Evolutionary conservation across 2,797 vertebrate species (phyloP), one percentile per base, ranked within the genome.

Genomic region (Tamandua tetradactyla): DNA sequence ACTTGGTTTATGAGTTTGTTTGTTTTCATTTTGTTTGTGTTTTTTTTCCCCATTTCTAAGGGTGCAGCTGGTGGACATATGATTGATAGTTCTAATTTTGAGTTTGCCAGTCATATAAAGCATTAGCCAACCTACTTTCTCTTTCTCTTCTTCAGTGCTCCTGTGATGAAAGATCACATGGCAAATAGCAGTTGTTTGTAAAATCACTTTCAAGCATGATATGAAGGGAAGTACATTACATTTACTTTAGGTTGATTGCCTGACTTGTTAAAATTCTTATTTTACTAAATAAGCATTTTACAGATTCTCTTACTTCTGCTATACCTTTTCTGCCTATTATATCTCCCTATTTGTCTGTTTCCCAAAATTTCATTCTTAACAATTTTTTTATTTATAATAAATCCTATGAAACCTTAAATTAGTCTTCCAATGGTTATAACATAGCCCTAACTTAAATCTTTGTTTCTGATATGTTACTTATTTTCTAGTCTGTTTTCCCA

Each of bases 171-270:
- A 49, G 30, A 59, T 40, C 66, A 52, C 3, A 0, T 66, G 44
- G 7, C 49, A 80, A 83, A 94, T n/a, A 61, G 1, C 20, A 78
- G 42, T 52, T 91, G 69, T 44, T 90, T 81, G 78, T 35, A 68
- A 91, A 94, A 88, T 90, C 4, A 59, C 23, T 35, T 71, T 72
- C 61, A 86, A 93, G 44, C 4, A 32, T 57, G 5, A 35, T 69
- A 18, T 40, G 35, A 89, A 71, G 66, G 4, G 7, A 62, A 91
- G 5, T n/a, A 42, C 8, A 17, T 30, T 75, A 27, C 20, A 84
- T 69, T 55, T 37, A 71, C 23, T 42, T 42, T 42, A 80, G 25
- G 10, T 13, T 76, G 23, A n/a, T 14, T 52, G 35, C 25, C 23
- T 57, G 44, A 61, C 2, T 89, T 76, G 47, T 17, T 42, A 80